Evolutionary conservation across 2,888 invertebrate genomes (phyloP).

Genomic region (Trimorus sp.): DNA sequence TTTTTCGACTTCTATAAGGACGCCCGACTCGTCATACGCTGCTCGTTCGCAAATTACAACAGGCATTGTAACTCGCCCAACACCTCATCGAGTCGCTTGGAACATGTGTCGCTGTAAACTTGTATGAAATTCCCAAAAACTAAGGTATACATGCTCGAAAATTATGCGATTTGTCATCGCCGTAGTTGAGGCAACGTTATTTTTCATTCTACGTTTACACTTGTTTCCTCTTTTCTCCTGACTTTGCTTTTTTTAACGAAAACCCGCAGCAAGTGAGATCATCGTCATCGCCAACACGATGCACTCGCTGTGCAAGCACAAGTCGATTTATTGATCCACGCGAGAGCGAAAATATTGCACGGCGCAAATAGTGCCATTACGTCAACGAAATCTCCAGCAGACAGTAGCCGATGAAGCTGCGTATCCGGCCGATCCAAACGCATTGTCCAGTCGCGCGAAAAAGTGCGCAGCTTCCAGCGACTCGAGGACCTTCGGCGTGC

Average conservation of each 20-base stretch:
- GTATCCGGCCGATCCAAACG: no score
- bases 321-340: conserved; percentile 55
- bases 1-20: conserved; percentile 30
- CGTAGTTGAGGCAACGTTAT: conserved; percentile 9
- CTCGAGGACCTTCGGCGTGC: no score
- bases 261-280: conserved; percentile 33
- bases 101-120: conserved; percentile 46
- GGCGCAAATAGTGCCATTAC: background rate
- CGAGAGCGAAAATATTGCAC: conserved; percentile 36
- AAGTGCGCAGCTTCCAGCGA: no score
- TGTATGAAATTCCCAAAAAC: conserved; percentile 33
- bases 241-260: conserved; percentile 27
- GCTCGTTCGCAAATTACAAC: conserved; percentile 35
- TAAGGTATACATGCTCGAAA: conserved; percentile 32
- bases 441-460: no score
- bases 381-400: no score
- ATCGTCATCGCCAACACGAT: conserved; percentile 17
- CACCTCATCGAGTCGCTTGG: conserved; percentile 43
- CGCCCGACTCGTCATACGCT: conserved; percentile 21
- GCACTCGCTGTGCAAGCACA: conserved; percentile 38
- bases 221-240: no score
- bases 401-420: no score
- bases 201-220: no score
- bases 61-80: conserved; percentile 6
- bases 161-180: conserved; percentile 18